These are phyloP conservation scores for Sterna hirundo DNA, from an alignment of 2,113 vertebrate species.

Conservation along the genomic window DNA sequence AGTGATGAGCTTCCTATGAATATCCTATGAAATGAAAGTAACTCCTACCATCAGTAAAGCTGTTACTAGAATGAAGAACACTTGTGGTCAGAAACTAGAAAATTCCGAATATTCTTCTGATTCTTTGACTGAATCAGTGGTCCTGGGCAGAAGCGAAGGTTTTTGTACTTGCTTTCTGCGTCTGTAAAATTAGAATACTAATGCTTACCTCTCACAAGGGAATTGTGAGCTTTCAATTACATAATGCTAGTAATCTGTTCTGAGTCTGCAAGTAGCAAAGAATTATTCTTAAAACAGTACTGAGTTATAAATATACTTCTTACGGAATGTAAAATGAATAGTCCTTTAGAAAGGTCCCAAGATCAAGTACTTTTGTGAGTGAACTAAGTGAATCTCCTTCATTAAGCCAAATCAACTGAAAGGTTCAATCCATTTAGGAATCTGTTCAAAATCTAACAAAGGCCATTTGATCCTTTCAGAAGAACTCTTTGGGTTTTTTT, in stretches of 20 bases:
- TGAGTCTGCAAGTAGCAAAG: background rate
- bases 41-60: background rate
- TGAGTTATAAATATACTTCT: background rate
- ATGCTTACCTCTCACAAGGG: background rate
- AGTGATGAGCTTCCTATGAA: background rate
- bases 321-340: background rate
- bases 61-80: background rate
- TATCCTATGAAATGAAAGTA: background rate
- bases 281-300: background rate
- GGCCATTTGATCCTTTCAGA: background rate
- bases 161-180: background rate
- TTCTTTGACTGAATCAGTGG: background rate
- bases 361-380: background rate
- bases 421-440: background rate
- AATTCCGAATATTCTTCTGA: background rate
- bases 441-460: background rate
- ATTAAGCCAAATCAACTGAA: background rate
- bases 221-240: conserved; percentile 7
- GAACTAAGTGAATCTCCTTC: background rate
- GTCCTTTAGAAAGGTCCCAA: background rate
- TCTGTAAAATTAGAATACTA: background rate
- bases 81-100: background rate
- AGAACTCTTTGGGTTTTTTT: background rate
- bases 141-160: background rate
- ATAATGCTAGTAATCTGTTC: background rate